Evolutionary conservation across 2,888 invertebrate species (phyloP).

Genomic region (Gerris lacustris): DNA sequence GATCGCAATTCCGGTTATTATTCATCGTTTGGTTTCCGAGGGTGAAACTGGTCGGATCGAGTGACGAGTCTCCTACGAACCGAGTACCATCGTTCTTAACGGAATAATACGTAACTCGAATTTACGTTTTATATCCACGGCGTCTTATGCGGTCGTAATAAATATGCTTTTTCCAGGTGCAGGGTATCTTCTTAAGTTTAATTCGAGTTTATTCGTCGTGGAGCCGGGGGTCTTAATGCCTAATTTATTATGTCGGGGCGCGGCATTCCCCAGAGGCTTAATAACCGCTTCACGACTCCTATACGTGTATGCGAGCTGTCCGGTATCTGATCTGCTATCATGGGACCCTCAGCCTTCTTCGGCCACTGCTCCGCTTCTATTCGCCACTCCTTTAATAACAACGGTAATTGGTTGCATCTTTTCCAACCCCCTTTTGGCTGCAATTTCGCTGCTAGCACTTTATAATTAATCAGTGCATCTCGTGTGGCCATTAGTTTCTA

Average conservation of each 20-base stretch:
- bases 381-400: slow-evolving; percentile 1
- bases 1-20: neutral
- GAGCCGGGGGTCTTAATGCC: neutral
- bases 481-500: neutral
- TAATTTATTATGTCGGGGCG: slow-evolving; percentile 1
- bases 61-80: neutral
- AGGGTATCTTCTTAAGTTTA: slow-evolving; percentile 1
- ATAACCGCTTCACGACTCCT: neutral
- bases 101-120: neutral
- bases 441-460: neutral
- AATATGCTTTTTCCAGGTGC: neutral
- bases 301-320: neutral
- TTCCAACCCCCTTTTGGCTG: neutral
- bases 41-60: neutral
- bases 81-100: neutral
- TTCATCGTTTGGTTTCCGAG: neutral
- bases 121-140: neutral
- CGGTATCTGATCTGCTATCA: too few relatives aligned
- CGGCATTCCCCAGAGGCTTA: slow-evolving; percentile 1
- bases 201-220: neutral
- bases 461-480: neutral
- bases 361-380: neutral
- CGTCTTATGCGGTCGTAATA: neutral
- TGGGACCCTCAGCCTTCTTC: too few relatives aligned
- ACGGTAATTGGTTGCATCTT: neutral